Conservation (phyloP, 2,888 invertebrate species). For the Cantharis flavilabris region DNA sequence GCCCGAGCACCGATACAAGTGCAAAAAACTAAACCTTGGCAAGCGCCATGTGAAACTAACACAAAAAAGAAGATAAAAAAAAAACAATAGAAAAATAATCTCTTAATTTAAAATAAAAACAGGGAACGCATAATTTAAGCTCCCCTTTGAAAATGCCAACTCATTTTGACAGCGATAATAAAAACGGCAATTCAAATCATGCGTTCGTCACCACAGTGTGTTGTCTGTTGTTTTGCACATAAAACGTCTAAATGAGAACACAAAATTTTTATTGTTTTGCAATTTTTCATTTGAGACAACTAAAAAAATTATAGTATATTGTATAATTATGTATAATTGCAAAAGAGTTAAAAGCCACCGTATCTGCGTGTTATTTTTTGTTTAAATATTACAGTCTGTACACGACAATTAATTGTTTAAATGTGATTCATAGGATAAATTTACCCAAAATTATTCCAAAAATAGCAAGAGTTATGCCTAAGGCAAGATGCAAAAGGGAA, state of each 20-base stretch:
- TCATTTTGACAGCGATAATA: not conserved
- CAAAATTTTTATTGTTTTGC: slow-evolving; percentile 14
- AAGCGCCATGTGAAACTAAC: slow-evolving; percentile 15
- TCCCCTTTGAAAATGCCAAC: not conserved
- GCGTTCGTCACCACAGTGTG: not conserved
- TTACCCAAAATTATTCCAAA: slow-evolving; percentile 80
- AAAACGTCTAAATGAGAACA: slow-evolving; percentile 1
- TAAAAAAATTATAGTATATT: slow-evolving; percentile 48
- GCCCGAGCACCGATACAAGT: slow-evolving; percentile 16
- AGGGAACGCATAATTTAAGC: not conserved
- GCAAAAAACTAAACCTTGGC: slow-evolving; percentile 13
- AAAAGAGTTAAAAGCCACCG: slow-evolving; percentile 38
- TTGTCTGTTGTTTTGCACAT: not conserved
- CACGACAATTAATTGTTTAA: slow-evolving; percentile 17
- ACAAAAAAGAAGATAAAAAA: slow-evolving; percentile 3
- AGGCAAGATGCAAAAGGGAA: slow-evolving; percentile 67
- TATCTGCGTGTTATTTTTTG: slow-evolving; percentile 9
- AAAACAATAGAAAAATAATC: not conserved
- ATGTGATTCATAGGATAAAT: slow-evolving; percentile 74
- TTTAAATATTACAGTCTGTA: slow-evolving; percentile 32
- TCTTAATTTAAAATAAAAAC: not conserved
- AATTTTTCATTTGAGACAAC: slow-evolving; percentile 5
- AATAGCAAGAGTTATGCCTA: slow-evolving; percentile 70
- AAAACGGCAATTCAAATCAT: not conserved
- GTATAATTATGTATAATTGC: slow-evolving; percentile 48